phyloP scores from a whole-genome alignment of 2,113 vertebrate genomes.

The Oncorhynchus keta region DNA sequence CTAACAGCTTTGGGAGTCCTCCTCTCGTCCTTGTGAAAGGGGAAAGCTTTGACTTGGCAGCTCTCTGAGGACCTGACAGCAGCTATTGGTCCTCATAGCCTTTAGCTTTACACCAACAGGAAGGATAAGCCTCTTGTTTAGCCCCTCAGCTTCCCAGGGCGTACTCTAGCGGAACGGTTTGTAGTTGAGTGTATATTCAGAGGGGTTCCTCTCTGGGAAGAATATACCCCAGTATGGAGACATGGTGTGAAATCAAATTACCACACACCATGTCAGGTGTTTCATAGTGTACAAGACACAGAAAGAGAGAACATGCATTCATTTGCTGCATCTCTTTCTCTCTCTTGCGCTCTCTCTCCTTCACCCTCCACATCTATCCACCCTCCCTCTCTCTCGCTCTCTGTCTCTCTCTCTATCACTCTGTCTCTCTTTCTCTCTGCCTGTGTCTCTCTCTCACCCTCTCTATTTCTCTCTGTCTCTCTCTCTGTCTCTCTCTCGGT shows the following conservation, averaged over 20 bases:
- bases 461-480: not conserved
- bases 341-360: not conserved
- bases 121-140: not conserved
- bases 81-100: slow-evolving; percentile 16
- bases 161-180: slow-evolving; percentile 39
- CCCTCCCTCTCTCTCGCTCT: not conserved
- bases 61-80: slow-evolving; percentile 17
- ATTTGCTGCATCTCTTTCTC: slow-evolving; percentile 12
- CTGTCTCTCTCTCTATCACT: too few species aligned
- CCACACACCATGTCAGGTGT: slow-evolving; percentile 44
- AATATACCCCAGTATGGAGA: slow-evolving; percentile 33
- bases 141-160: slow-evolving; percentile 22
- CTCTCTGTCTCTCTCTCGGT: not conserved
- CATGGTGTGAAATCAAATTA: slow-evolving; percentile 51
- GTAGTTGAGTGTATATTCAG: slow-evolving; percentile 39
- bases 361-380: too few species aligned
- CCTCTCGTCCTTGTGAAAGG: slow-evolving; percentile 30
- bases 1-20: slow-evolving; percentile 31
- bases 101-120: slow-evolving; percentile 8
- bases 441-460: not conserved
- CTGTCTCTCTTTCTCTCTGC: not conserved
- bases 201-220: slow-evolving; percentile 13
- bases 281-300: slow-evolving; percentile 31
- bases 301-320: slow-evolving; percentile 40
- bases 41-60: slow-evolving; percentile 28